phyloP scores from a whole-genome alignment of 2,888 invertebrate species.

The Standfussiana lucernea region DNA sequence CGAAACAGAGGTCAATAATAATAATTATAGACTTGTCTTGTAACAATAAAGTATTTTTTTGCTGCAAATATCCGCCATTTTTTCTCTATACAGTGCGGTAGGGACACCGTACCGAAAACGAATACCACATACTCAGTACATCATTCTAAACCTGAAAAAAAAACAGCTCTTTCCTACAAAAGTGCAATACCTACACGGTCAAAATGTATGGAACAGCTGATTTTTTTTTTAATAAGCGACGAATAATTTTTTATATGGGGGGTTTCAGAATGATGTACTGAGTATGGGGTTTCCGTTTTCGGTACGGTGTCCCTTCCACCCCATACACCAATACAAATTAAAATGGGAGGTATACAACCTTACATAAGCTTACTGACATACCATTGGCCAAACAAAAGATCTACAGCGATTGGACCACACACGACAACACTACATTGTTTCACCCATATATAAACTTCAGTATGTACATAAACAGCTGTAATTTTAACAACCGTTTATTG shows the following conservation, averaged over 20 bases:
- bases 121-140: too few relatives aligned
- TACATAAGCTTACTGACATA: slow-evolving; percentile 1
- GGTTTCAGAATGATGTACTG: too few relatives aligned
- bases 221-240: too few relatives aligned
- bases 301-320: too few relatives aligned
- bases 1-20: not conserved
- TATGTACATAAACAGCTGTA: slow-evolving; percentile 70
- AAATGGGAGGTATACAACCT: not conserved
- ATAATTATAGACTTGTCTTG: not conserved
- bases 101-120: too few relatives aligned
- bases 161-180: too few relatives aligned
- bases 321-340: slow-evolving; percentile 23
- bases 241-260: too few relatives aligned
- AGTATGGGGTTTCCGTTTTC: too few relatives aligned
- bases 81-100: too few relatives aligned
- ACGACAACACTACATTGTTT: slow-evolving; percentile 65
- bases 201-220: too few relatives aligned
- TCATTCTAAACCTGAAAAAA: too few relatives aligned
- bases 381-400: slow-evolving; percentile 35
- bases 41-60: not conserved
- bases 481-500: slow-evolving; percentile 69
- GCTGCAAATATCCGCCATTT: not conserved
- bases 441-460: slow-evolving; percentile 64
- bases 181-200: too few relatives aligned
- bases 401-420: slow-evolving; percentile 62